Conservation (phyloP, 2,888 invertebrate genomes). For the Phaedon cochleariae region DNA sequence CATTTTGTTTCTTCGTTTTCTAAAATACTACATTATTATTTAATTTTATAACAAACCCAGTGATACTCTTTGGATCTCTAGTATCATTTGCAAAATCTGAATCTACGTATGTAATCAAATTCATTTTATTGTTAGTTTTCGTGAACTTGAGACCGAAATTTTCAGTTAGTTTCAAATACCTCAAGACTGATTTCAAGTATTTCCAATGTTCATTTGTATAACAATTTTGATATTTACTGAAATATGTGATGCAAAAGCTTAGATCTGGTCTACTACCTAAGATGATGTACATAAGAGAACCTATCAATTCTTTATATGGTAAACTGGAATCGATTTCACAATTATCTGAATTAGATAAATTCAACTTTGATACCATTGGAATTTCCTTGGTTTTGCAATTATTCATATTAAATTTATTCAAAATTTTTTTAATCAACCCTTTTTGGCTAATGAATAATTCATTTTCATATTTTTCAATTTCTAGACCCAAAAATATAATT, state of each 20-base stretch:
- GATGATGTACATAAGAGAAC: neutral
- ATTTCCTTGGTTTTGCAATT: slow-evolving; percentile 23
- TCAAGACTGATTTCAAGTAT: slow-evolving; percentile 24
- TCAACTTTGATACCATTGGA: slow-evolving; percentile 29
- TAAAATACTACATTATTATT: no score
- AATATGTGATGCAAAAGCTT: slow-evolving; percentile 37
- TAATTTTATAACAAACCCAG: neutral
- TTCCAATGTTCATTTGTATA: slow-evolving; percentile 33
- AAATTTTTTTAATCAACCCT: slow-evolving; percentile 33
- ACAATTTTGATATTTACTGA: slow-evolving; percentile 42
- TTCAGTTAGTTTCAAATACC: slow-evolving; percentile 28
- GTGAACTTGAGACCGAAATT: slow-evolving; percentile 31
- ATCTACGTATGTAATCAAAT: slow-evolving; percentile 27
- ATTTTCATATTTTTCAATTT: slow-evolving; percentile 27
- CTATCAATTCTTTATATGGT: slow-evolving; percentile 32
- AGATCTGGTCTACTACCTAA: slow-evolving; percentile 31
- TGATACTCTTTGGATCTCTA: no score
- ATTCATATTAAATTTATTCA: slow-evolving; percentile 34
- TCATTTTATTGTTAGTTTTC: slow-evolving; percentile 6
- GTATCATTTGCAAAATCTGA: slow-evolving; percentile 39
- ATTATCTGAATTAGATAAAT: slow-evolving; percentile 15
- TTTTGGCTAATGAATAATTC: slow-evolving; percentile 30
- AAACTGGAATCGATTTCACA: neutral
- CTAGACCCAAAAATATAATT: slow-evolving; percentile 32
- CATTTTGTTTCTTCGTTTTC: neutral